phyloP scores from a whole-genome alignment of 2,113 vertebrate species.

The Manacus vitellinus region DNA sequence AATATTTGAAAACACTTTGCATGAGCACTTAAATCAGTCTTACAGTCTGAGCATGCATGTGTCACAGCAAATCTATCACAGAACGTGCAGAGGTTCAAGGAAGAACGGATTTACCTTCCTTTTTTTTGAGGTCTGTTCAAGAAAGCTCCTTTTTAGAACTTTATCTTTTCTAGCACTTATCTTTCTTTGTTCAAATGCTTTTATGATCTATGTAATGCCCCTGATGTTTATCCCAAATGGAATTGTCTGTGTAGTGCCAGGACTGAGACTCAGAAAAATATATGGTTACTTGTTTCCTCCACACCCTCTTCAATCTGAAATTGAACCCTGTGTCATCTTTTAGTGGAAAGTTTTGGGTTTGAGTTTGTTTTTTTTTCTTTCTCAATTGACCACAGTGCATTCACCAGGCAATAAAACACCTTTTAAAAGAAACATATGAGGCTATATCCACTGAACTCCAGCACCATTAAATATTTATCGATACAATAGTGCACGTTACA shows the following conservation, averaged over 20 bases:
- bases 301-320: conserved; percentile 49
- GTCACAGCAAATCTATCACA: background rate
- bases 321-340: conserved; percentile 59
- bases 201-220: conserved; percentile 32
- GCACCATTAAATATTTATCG: conserved; percentile 73
- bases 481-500: conserved; percentile 56
- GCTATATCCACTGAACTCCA: conserved; percentile 50
- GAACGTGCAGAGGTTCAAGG: background rate
- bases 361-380: conserved; percentile 24
- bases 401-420: conserved; percentile 67
- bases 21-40: background rate
- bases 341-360: conserved; percentile 32
- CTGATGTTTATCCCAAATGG: conserved; percentile 52
- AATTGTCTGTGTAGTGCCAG: conserved; percentile 34
- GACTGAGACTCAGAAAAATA: conserved; percentile 39
- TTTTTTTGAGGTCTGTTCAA: background rate
- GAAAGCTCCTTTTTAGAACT: conserved; percentile 9
- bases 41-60: background rate
- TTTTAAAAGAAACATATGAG: conserved; percentile 68
- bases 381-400: conserved; percentile 5
- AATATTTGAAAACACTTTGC: conserved; percentile 2
- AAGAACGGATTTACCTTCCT: background rate
- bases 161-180: background rate
- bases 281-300: conserved; percentile 36
- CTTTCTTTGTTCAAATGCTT: conserved; percentile 43